phyloP scores from a whole-genome alignment of 2,888 invertebrate species.

The Notocelia uddmanniana region DNA sequence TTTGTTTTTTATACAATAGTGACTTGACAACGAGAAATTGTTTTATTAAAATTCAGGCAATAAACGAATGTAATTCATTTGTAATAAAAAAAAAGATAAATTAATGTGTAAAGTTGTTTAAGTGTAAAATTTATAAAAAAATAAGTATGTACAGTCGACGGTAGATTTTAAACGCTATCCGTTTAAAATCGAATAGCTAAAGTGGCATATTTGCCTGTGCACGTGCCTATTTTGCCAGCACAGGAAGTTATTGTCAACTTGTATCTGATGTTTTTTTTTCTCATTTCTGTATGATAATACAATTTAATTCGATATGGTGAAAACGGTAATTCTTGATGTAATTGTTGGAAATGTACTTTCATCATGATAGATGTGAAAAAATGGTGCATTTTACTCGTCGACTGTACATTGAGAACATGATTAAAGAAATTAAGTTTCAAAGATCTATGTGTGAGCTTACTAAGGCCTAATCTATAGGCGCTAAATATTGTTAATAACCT shows the following conservation, averaged over 20 bases:
- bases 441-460: conserved; percentile 40
- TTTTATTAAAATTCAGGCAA: conserved; percentile 7
- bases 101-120: conserved; percentile 12
- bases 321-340: neutral
- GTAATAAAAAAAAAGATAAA: neutral
- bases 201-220: neutral
- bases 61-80: conserved; percentile 2
- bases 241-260: neutral
- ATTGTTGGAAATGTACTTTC: neutral
- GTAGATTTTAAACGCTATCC: neutral
- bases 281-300: no score
- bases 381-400: conserved; percentile 11
- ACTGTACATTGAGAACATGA: conserved; percentile 28
- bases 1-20: conserved; percentile 5
- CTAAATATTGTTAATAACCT: conserved; percentile 24
- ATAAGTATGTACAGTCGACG: neutral
- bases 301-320: neutral
- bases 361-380: neutral
- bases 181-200: neutral
- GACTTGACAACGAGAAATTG: conserved; percentile 16
- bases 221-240: neutral
- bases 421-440: conserved; percentile 36
- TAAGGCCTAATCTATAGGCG: conserved; percentile 43
- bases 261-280: neutral
- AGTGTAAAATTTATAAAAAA: neutral